Percentiles rank a stretch among this genome's conserved stretches.
These are phyloP conservation scores for Mythimna lalbum DNA, from an alignment of 2,888 invertebrate species.

Conservation along the genomic window DNA sequence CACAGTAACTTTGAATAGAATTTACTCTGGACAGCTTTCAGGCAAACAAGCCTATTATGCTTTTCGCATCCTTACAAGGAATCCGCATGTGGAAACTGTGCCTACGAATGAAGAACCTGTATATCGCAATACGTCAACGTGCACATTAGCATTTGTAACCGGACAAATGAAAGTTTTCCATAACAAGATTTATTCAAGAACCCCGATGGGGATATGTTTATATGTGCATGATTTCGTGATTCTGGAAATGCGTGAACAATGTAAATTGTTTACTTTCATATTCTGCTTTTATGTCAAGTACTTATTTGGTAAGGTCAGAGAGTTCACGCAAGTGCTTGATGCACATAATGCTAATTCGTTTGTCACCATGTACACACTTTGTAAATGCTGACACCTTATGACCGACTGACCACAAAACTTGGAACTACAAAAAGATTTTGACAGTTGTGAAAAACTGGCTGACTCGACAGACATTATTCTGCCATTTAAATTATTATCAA, in stretches of 20 bases:
- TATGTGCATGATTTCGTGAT: constrained; percentile 41
- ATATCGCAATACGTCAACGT: constrained; percentile 47
- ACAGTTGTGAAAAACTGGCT: too few species aligned
- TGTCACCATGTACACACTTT: constrained; percentile 4
- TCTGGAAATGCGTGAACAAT: constrained; percentile 34
- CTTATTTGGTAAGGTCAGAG: constrained; percentile 23
- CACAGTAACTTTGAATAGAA: constrained; percentile 47
- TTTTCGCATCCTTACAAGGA: constrained; percentile 46
- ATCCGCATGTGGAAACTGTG: constrained; percentile 45
- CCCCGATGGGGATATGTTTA: constrained; percentile 17
- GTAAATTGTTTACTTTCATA: constrained; percentile 40
- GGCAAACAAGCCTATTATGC: constrained; percentile 50
- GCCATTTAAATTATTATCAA: too few species aligned
- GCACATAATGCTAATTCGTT: constrained; percentile 20
- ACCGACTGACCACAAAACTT: constrained; percentile 5
- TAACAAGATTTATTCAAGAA: constrained; percentile 53
- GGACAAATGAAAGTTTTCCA: constrained; percentile 61
- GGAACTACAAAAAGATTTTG: neutral
- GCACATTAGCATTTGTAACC: constrained; percentile 50
- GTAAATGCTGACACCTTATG: constrained; percentile 10
- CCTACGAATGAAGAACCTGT: constrained; percentile 48
- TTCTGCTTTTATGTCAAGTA: constrained; percentile 31
- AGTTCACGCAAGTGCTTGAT: constrained; percentile 31
- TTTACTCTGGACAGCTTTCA: constrained; percentile 52
- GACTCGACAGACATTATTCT: too few species aligned